These are phyloP conservation scores for Eira barbara DNA, from an alignment of 2,113 vertebrate species.

Conservation along the genomic window DNA sequence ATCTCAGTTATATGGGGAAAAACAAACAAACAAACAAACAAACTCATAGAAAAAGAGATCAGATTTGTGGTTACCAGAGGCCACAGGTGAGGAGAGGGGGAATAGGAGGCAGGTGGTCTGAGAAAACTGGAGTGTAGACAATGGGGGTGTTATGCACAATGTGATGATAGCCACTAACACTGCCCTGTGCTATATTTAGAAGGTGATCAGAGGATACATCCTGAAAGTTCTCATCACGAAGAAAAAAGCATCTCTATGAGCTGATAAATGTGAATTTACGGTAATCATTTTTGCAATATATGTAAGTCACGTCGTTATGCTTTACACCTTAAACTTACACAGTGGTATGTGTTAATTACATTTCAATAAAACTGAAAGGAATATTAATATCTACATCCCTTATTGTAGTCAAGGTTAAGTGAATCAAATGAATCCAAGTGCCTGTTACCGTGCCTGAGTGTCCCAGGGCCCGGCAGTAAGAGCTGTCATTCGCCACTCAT, in stretches of 20 bases:
- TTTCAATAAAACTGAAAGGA: background rate
- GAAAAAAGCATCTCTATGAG: background rate
- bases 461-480: background rate
- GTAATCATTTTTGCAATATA: background rate
- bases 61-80: background rate
- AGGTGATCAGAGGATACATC: background rate
- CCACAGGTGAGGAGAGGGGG: fast-evolving
- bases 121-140: background rate
- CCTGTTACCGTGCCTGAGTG: fast-evolving
- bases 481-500: background rate
- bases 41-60: background rate
- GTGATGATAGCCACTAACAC: too few species aligned
- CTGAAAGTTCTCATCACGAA: background rate
- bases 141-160: too few species aligned
- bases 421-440: background rate
- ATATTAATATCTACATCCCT: background rate
- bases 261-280: background rate
- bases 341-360: background rate
- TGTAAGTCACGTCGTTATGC: background rate
- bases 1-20: background rate
- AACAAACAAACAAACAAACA: background rate
- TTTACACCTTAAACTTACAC: background rate
- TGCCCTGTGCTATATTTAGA: background rate
- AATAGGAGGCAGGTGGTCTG: background rate
- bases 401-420: background rate